These are phyloP conservation scores for Stenolophus ochropezus DNA, from an alignment of 2,888 invertebrate species.

Conservation along the genomic window DNA sequence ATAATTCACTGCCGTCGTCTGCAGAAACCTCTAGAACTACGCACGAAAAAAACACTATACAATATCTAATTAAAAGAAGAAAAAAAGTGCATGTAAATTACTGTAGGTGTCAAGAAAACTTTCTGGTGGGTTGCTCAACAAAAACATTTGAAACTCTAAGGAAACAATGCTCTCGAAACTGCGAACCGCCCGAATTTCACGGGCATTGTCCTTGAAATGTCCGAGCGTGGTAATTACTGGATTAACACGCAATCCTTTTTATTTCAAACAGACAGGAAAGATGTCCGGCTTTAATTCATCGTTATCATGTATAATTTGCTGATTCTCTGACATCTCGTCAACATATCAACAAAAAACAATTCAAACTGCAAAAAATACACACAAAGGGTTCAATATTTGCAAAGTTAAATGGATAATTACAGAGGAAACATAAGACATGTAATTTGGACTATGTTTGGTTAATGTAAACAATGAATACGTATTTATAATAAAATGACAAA, in stretches of 20 bases:
- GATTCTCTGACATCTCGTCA: not conserved
- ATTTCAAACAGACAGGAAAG: constrained; percentile 36
- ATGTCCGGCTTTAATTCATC: constrained; percentile 34
- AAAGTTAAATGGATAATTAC: not conserved
- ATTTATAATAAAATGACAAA: not conserved
- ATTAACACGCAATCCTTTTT: constrained; percentile 39
- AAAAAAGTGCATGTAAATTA: no score
- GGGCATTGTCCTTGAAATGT: constrained; percentile 31
- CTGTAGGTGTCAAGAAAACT: no score
- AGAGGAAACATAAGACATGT: not conserved
- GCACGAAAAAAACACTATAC: no score
- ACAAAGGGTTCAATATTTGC: constrained; percentile 8
- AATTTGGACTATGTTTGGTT: not conserved
- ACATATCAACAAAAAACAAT: constrained; percentile 11
- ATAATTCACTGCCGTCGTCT: no score
- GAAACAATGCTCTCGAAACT: not conserved
- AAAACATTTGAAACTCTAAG: not conserved
- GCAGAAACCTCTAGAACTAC: no score
- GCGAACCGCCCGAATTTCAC: constrained; percentile 14
- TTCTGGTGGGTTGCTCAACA: not conserved
- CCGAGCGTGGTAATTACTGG: constrained; percentile 24
- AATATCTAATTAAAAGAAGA: no score
- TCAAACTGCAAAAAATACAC: not conserved
- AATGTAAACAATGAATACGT: not conserved
- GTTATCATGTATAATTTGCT: constrained; percentile 35